These are phyloP conservation scores for Calliopsis andreniformis DNA, from an alignment of 1,140 invertebrate genomes.

Conservation along the genomic window DNA sequence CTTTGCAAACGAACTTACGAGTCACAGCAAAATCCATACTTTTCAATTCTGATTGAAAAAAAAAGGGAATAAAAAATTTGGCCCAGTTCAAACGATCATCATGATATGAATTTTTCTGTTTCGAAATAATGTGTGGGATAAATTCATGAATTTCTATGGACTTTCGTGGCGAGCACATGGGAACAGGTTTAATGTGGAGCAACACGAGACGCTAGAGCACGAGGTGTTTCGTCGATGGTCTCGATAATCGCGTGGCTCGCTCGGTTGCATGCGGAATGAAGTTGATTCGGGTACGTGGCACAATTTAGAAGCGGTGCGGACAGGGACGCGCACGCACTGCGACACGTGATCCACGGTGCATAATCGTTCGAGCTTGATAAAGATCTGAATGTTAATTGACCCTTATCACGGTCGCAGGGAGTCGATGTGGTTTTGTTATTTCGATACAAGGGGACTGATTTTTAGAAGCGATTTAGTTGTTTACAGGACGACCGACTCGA, in stretches of 20 bases:
- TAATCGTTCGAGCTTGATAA: conserved; percentile 5
- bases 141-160: no score
- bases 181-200: conserved; percentile 1
- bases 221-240: background rate
- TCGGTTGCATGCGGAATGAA: conserved; percentile 32
- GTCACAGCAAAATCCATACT: no score
- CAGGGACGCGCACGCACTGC: conserved; percentile 23
- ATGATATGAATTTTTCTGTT: no score
- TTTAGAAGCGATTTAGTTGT: background rate
- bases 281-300: conserved; percentile 37
- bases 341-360: conserved; percentile 25
- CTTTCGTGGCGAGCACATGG: background rate
- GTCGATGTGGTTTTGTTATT: background rate
- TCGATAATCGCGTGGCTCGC: conserved; percentile 9
- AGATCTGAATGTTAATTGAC: conserved; percentile 34
- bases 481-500: no score
- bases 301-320: conserved; percentile 22
- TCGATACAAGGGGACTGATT: background rate
- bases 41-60: no score
- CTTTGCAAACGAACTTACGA: no score
- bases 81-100: no score
- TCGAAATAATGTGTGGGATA: no score
- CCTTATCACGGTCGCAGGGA: background rate
- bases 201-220: background rate
- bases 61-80: no score